These are phyloP conservation scores for Halisarca cf. caerulea DNA, from an alignment of 37 sponge, comb jelly and placozoan genomes.

Conservation along the genomic window DNA sequence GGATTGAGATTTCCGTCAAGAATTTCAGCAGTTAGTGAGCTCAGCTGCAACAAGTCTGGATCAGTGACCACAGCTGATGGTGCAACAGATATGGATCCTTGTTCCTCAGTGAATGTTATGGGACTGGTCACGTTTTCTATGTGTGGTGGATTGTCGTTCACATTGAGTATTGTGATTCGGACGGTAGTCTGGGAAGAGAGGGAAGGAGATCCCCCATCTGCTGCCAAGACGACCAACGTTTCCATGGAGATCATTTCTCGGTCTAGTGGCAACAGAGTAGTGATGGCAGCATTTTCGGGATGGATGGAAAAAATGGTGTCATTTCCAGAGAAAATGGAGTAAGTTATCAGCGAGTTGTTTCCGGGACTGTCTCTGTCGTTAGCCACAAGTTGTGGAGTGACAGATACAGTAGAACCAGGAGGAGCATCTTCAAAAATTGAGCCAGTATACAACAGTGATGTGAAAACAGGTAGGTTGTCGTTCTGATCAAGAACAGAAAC, in stretches of 20 bases:
- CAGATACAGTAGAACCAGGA: conserved; percentile 24
- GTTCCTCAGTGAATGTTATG: conserved; percentile 54
- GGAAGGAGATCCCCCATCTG: conserved; percentile 44
- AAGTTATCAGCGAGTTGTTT: conserved; percentile 45
- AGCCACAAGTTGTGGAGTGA: conserved; percentile 37
- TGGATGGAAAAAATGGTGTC: conserved; percentile 33
- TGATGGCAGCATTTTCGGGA: conserved; percentile 35
- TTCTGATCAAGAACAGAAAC: conserved; percentile 55
- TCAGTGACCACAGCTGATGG: conserved; percentile 45
- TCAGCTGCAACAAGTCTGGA: conserved; percentile 46
- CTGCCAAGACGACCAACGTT: conserved; percentile 37
- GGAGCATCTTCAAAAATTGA: conserved; percentile 51
- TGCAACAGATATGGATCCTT: conserved; percentile 1
- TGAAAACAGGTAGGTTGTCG: conserved; percentile 69
- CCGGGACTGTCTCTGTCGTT: conserved; percentile 46
- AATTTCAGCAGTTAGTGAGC: conserved; percentile 15
- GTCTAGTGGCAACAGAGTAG: conserved; percentile 6
- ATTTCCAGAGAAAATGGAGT: conserved; percentile 18
- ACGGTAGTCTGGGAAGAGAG: conserved; percentile 48
- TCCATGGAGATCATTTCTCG: conserved; percentile 24
- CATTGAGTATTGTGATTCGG: conserved; percentile 32
- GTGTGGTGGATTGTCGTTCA: conserved; percentile 62
- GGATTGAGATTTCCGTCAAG: background rate
- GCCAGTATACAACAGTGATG: conserved; percentile 22
- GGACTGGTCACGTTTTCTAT: background rate